phyloP scores from a whole-genome alignment of 2,113 vertebrate species.

The Apistogramma diplotaenia region DNA sequence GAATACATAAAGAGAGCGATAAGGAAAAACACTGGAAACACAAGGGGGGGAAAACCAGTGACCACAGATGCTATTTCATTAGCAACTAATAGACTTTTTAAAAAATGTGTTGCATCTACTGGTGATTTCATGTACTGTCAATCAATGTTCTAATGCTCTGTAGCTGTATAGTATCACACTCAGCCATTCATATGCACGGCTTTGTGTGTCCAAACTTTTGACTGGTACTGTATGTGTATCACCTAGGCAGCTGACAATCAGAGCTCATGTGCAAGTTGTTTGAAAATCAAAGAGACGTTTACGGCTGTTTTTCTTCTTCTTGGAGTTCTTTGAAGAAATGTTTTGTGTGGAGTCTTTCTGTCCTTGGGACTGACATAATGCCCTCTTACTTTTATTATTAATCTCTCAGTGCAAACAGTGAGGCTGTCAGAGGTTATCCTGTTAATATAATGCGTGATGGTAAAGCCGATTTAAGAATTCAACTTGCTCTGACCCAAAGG shows the following conservation, averaged over 20 bases:
- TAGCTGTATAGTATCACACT: background rate
- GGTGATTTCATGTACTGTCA: background rate
- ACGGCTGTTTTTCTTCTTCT: background rate
- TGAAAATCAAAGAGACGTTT: background rate
- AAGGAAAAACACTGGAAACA: background rate
- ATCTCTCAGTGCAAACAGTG: background rate
- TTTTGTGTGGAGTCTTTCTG: background rate
- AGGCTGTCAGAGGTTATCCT: background rate
- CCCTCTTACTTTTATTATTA: conserved; percentile 7
- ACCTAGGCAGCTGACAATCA: background rate
- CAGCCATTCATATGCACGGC: no score
- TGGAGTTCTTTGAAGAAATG: background rate
- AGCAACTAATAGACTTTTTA: background rate
- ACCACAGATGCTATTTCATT: background rate
- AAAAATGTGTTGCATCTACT: background rate
- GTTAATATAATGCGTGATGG: conserved; percentile 7
- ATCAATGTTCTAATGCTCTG: background rate
- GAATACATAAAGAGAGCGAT: background rate
- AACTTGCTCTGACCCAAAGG: background rate
- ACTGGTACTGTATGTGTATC: background rate
- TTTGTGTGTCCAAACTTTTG: no score
- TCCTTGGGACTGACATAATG: background rate
- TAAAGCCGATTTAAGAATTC: background rate
- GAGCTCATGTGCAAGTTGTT: background rate
- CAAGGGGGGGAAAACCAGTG: background rate